Base-by-base conservation (phyloP, 2,113 vertebrate species). In the Anhinga anhinga region DNA sequence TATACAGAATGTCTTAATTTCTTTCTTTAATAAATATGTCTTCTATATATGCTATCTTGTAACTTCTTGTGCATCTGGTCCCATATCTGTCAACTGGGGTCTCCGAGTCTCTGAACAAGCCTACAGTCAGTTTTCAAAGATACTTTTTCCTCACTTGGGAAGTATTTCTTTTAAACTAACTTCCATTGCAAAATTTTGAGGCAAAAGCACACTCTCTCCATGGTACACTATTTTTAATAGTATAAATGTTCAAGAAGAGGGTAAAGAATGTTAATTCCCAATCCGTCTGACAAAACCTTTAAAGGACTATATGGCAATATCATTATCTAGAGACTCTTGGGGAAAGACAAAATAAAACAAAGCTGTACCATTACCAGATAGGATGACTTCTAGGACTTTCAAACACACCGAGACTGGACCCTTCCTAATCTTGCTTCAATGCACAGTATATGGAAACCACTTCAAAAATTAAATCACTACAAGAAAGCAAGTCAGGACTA, bases 1-100 rank as follows among this genome's bases (percentile, higher is more conserved):
- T 80, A 65, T n/a, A 77, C 25, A 88, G 42, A 69, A 86, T 61
- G 65, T 72, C 70, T 69, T 49, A 38, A 93, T 69, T 82, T 86
- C 49, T 77, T 90, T 79, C 92, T 92, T 93, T 66, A 94, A 95
- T 90, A 95, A 96, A 96, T 40, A 90, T 69, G 25, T 71, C 78
- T 85, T 93, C 61, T 79, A 76, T 87, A 47, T 11, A 34, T 20
- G 13, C 30, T 32, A 59, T 72, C 58, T 55, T 66, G 34, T 5
- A 74, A 42, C n/a, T 90, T 13, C 58, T 82, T 91, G 44, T 77
- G 32, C 49, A 53, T 49, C 49, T 87, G 49, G 36, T 76, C 32
- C 52, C 15, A 1, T 20, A 34, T 44, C 36, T 44, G 40, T 47
- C 74, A 56, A 0, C 4, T 22, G 32, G 18, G 19, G 26, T 71